Base-by-base conservation (phyloP, 2,797 vertebrate species). In the Orientallactaga sibirica region DNA sequence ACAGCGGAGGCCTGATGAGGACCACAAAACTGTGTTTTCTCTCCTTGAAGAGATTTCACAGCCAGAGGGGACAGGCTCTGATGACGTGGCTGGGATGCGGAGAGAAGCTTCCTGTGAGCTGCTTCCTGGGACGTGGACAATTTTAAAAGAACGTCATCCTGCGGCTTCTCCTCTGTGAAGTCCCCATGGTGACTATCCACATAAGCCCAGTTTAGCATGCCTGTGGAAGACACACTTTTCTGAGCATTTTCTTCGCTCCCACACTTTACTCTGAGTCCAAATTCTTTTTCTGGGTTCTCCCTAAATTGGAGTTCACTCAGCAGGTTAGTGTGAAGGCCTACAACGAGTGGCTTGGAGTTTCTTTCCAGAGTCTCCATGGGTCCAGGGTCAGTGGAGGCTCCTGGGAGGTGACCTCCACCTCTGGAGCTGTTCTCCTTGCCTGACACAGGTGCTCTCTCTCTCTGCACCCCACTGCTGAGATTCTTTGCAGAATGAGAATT, bases 241-340 rank as follows among this genome's bases (percentile, higher is more conserved):
- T 52, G 68, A 12, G 80, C 70, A 0, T 0, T 61, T 80, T 37
- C 74, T 24, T 25, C 7, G 73, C 73, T 37, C 5, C 52, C n/a
- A 0, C 0, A 15, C 55, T 92, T 90, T 0, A 0, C 19, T 48
- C 87, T 9, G 3, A 2, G 6, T 0, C 2, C 0, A 15, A 70
- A 80, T 43, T 27, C 76, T 62, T 86, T 73, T 20, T 24, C 78
- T 20, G 79, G 62, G n/a, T 68, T 95, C 41, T 90, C 76, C 68
- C 4, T 12, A 19, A 14, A 52, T 27, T 41, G 86, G 41, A 52
- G 22, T 58, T 84, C 29, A 24, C 48, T 33, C 81, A 52, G 48
- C 0, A 55, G 67, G 58, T 22, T 70, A 25, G 83, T 5, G 52
- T 55, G 76, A 66, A 70, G 33, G 78, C 27, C 37, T 81, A 12